Evolutionary conservation across 2,888 invertebrate genomes (phyloP), one percentile per base, ranked within the genome.

Genomic region (Melanargia galathea): DNA sequence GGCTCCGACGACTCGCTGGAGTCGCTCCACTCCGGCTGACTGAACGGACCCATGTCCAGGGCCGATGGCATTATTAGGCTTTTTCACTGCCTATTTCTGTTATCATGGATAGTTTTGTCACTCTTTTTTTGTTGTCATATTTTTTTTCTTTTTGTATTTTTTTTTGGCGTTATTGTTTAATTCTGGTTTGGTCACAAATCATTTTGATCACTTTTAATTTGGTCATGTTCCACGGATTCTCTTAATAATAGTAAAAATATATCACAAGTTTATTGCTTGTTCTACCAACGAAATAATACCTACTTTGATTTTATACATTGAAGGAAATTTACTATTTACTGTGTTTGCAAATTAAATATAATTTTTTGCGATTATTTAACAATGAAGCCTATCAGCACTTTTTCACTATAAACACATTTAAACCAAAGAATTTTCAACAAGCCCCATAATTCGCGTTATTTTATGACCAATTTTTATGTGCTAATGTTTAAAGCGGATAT

Each of bases 21-120:
- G 68, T 91, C 89, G 67, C 90, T 91, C 88, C 91, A 90, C 73
- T 90, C 91, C 6, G 90, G 84, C 76, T 86, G 89, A 79, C 88
- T 90, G 79, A 88, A 90, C 40, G 81, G 85, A 24, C 82, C 82
- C 43, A 82, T 73, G 65, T 83, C 81, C 71, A 89, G 58, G n/a
- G 83, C 86, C 67, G 90, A 84, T 18, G 90, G 91, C 90, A 90
- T 91, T 59, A 38, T 63, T 46, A 35, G 2, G 3, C 20, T 45
- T 55, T 38, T 48, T 49, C 16, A 26, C 55, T 40, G 40, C 22
- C 49, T 57, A 43, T 26, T 55, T 63, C 18, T 24, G 0, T 13
- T 56, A 52, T 52, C 20, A 18, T 52, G n/a, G 10, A 24, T 5
- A 5, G 1, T 4, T 4, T 5, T 30, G 8, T 30, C 8, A 1